These are phyloP conservation scores for Aphidoletes aphidimyza DNA, from an alignment of 2,888 invertebrate species.

Conservation along the genomic window DNA sequence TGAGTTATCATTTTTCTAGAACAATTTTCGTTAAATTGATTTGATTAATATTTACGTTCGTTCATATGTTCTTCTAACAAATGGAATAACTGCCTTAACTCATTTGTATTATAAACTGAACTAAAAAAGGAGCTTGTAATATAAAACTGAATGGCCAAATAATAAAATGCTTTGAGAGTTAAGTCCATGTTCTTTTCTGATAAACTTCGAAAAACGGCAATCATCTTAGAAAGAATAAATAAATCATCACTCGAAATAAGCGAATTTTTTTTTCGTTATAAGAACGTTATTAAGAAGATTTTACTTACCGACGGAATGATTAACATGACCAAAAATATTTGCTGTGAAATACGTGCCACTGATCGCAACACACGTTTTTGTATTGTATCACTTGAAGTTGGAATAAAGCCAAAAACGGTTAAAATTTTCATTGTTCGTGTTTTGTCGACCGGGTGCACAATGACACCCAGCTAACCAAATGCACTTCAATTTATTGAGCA, in stretches of 20 bases:
- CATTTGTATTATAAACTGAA: not conserved
- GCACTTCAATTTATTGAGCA: not conserved
- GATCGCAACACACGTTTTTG: not conserved
- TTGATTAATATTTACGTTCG: not conserved
- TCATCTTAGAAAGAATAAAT: no score
- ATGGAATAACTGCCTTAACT: not conserved
- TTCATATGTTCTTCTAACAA: not conserved
- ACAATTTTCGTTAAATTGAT: not conserved
- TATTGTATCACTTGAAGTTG: not conserved
- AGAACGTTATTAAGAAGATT: no score
- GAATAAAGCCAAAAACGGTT: not conserved
- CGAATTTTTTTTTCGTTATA: no score
- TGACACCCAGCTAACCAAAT: not conserved
- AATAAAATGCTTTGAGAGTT: not conserved
- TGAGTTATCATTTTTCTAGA: not conserved
- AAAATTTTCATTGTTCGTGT: not conserved
- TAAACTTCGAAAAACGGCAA: not conserved
- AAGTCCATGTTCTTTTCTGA: not conserved
- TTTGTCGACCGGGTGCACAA: not conserved
- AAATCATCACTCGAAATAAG: no score
- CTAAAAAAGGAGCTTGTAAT: not conserved
- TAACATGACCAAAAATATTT: slow-evolving; percentile 1
- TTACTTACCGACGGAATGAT: not conserved
- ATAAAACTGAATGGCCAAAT: slow-evolving; percentile 7
- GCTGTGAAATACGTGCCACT: not conserved